Conservation (phyloP, 2,888 invertebrate genomes). For the Xylota sylvarum region DNA sequence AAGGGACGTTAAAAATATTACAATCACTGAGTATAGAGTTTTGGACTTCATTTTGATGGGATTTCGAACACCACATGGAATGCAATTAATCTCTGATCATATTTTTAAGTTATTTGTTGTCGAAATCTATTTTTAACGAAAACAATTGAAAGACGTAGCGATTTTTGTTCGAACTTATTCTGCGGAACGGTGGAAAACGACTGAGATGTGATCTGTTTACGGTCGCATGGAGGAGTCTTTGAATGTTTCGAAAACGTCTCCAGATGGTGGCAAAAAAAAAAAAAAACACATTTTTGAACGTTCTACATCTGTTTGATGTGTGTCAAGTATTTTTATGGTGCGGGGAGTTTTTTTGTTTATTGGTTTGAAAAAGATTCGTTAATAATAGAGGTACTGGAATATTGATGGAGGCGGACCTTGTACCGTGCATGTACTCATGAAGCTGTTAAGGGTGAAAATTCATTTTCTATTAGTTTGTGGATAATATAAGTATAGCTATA, state of each 20-base stretch:
- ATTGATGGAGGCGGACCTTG: no score
- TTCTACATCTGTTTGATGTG: constrained; percentile 2
- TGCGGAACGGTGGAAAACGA: constrained; percentile 45
- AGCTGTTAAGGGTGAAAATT: no score
- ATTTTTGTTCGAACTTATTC: constrained; percentile 42
- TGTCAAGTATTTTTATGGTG: background rate
- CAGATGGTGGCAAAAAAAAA: constrained; percentile 18
- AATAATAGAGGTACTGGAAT: no score
- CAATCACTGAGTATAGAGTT: background rate
- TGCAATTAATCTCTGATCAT: constrained; percentile 8
- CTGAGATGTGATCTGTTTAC: constrained; percentile 46
- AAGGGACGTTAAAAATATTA: constrained; percentile 12
- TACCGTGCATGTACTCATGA: no score
- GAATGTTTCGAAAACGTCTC: constrained; percentile 31
- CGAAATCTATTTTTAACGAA: constrained; percentile 54
- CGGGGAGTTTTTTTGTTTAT: background rate
- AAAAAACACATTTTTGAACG: no score
- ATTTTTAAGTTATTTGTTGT: constrained; percentile 10
- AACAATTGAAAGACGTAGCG: constrained; percentile 32
- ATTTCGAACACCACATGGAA: background rate
- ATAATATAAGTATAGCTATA: no score
- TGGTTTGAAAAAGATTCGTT: background rate
- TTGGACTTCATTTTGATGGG: constrained; percentile 33
- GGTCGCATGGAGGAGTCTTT: constrained; percentile 49
- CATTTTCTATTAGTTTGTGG: no score